Evolutionary conservation across 2,888 invertebrate species (phyloP).

Genomic region (Loripinus fragilis): DNA sequence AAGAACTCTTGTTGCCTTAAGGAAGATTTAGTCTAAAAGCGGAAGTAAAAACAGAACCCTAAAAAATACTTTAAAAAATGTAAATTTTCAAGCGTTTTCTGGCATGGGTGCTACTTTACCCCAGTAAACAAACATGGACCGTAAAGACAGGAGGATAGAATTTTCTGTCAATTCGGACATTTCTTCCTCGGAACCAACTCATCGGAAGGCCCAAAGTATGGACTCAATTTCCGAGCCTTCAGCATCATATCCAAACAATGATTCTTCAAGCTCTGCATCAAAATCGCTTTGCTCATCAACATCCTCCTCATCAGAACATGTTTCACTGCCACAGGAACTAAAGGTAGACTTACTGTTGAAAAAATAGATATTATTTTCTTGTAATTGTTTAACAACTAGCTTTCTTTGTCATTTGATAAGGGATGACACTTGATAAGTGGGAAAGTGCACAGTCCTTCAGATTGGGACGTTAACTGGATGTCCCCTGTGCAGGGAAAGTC

Average conservation of each 20-base stretch:
- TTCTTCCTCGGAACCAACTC: background rate
- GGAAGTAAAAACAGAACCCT: slow-evolving; percentile 11
- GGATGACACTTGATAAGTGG: no score
- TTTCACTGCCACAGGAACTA: slow-evolving; percentile 63
- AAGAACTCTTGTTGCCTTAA: background rate
- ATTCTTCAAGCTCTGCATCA: slow-evolving; percentile 75
- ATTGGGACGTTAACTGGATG: no score
- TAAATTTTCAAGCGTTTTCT: no score
- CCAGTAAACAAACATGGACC: background rate
- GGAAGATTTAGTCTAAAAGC: background rate
- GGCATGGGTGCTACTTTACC: no score
- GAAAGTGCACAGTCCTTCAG: no score
- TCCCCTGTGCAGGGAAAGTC: no score
- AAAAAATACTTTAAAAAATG: no score
- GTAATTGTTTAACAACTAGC: no score
- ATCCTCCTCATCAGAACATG: slow-evolving; percentile 81
- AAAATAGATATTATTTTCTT: no score
- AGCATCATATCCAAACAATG: slow-evolving; percentile 63
- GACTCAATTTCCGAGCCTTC: slow-evolving; percentile 70
- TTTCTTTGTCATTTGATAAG: no score
- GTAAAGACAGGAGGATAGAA: background rate
- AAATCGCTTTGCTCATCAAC: slow-evolving; percentile 80
- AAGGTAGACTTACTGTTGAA: slow-evolving; percentile 35
- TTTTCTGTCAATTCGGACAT: background rate
- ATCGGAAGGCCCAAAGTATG: slow-evolving; percentile 47